These are phyloP conservation scores for Gasterosteus aculeatus DNA, from an alignment of 2,113 vertebrate species.

Conservation along the genomic window DNA sequence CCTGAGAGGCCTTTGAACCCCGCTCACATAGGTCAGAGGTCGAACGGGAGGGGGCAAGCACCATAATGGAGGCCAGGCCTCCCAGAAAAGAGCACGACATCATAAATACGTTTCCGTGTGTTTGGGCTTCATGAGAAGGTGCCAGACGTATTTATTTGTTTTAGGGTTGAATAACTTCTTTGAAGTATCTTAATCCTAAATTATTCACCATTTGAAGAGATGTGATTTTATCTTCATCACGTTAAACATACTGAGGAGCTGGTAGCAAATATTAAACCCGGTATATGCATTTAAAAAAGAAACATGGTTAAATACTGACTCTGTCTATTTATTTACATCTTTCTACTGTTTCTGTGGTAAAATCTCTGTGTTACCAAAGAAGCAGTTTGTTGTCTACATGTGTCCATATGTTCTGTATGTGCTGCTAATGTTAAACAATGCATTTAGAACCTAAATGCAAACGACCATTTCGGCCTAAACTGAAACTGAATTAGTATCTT, in stretches of 20 bases:
- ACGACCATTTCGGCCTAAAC: no score
- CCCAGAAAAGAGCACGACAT: constrained; percentile 14
- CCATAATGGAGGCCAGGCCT: constrained; percentile 47
- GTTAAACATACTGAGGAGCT: neutral
- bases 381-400: no score
- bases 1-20: constrained; percentile 66
- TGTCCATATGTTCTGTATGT: no score
- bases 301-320: neutral
- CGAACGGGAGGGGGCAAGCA: constrained; percentile 36
- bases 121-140: neutral
- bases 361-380: no score
- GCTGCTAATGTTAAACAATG: no score
- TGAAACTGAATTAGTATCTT: no score
- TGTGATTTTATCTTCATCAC: neutral
- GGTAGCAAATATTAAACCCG: neutral
- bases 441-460: no score
- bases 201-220: neutral
- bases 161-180: neutral
- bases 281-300: neutral
- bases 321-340: no score
- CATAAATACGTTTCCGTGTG: neutral
- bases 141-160: neutral
- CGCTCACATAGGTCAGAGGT: constrained; percentile 67
- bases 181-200: neutral
- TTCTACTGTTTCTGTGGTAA: no score